Base-by-base conservation (phyloP, 2,113 vertebrate genomes). In the Numida meleagris region DNA sequence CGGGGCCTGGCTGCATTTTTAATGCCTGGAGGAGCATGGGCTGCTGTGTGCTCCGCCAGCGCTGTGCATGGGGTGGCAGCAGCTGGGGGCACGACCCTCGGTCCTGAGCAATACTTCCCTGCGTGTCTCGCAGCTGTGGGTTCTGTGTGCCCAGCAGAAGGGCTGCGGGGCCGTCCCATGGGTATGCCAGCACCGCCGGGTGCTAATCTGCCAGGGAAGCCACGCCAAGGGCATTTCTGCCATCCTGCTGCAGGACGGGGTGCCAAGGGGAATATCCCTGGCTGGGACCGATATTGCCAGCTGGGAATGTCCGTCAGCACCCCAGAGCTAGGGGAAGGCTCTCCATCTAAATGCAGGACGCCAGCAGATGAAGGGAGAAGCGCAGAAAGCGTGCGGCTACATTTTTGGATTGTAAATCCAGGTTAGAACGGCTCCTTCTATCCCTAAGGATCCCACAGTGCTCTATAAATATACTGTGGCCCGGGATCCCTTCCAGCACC, bases 131-230 rank as follows among this genome's bases (percentile, higher is more conserved):
- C 84, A 53, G 0, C 57, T 42, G 4, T 0, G 9, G 84, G 90
- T 86, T 74, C 59, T 9, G 83, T 31, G 86, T 91, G 93, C 14
- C 50, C 94, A 58, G 92, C 34, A 15, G 95, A 89, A 68, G 50
- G 83, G 77, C 66, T 2, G 40, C 5, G 7, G 88, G 61, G 25
- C 81, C 12, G 0, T 40, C 25, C 85, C 7, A 43, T 77, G 72
- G 8, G 3, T 87, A 95, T 71, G 95, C 91, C 3, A 3, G 51
- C 57, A 78, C 85, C 6, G 58, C 58, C 1, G 55, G 86, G 86
- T 6, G 92, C 25, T 96, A 96, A 96, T 95, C 93, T 89, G 88
- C 87, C 5, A 36, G 38, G 79, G 53, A 82, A 94, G 38, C 86
- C 92, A 79, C 24, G 67, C 85, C 43, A 78, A 88, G 87, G 90